Percentiles rank a stretch among this genome's conserved stretches.
Conservation (phyloP, 2,888 invertebrate genomes). For the Heliconius aoede region DNA sequence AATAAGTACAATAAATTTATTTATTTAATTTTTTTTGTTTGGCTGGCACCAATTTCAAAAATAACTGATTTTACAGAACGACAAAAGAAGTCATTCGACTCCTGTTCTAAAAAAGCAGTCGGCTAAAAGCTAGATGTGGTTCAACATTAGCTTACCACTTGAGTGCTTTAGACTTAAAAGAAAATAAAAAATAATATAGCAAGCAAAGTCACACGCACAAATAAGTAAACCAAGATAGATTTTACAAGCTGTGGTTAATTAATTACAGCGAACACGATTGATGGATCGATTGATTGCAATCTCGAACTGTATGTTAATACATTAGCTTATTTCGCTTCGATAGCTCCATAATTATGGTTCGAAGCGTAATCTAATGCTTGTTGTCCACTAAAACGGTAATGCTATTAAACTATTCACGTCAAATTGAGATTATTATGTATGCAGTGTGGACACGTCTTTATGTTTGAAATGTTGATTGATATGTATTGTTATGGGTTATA, state of each 20-base stretch:
- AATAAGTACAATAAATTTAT: too few species aligned
- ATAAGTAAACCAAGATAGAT: not conserved
- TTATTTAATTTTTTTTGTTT: too few species aligned
- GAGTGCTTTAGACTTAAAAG: not conserved
- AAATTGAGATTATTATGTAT: conserved; percentile 13
- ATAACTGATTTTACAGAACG: too few species aligned
- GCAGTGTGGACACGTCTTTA: not conserved
- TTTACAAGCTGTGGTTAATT: conserved; percentile 21
- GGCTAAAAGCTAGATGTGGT: not conserved
- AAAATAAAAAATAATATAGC: not conserved
- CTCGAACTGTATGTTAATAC: conserved; percentile 29
- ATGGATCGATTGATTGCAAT: conserved; percentile 33
- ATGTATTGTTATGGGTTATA: not conserved
- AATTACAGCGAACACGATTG: conserved; percentile 17
- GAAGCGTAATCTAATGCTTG: conserved; percentile 5
- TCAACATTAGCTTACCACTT: not conserved
- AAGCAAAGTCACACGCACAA: not conserved
- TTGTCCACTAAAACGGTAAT: conserved; percentile 11
- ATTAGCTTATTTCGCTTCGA: conserved; percentile 31
- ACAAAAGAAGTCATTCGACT: too few species aligned
- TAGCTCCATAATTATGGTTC: conserved; percentile 21
- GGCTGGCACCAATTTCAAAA: too few species aligned
- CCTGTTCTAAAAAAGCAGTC: too few species aligned
- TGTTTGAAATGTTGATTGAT: not conserved
- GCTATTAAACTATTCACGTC: conserved; percentile 2